phyloP scores from a whole-genome alignment of 2,888 invertebrate species.

The Clistopyga incitator region DNA sequence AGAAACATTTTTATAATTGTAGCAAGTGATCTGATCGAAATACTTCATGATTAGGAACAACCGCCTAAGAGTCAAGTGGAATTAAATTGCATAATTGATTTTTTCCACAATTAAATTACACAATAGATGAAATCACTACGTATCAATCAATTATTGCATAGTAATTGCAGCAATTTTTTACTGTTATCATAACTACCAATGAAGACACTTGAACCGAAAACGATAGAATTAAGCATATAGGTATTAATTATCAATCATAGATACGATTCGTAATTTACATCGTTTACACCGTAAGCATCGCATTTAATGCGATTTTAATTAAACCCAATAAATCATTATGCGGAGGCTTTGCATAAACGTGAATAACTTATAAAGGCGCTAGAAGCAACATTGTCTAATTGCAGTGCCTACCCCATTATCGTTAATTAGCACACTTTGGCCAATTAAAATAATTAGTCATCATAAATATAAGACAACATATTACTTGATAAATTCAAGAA shows the following conservation, averaged over 20 bases:
- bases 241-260: not conserved
- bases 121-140: too few species aligned
- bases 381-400: not conserved
- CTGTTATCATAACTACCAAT: too few species aligned
- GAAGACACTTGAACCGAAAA: too few species aligned
- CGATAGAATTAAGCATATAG: too few species aligned
- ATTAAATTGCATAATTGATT: too few species aligned
- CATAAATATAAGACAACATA: not conserved
- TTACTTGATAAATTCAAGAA: not conserved
- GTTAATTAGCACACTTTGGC: not conserved
- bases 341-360: not conserved
- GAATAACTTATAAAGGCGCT: not conserved
- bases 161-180: too few species aligned
- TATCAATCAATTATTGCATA: too few species aligned
- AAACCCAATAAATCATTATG: constrained; percentile 2
- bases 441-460: not conserved
- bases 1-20: too few species aligned
- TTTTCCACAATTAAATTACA: too few species aligned
- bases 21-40: too few species aligned
- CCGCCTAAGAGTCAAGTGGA: too few species aligned
- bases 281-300: not conserved
- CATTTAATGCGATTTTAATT: not conserved
- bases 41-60: too few species aligned
- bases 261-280: not conserved
- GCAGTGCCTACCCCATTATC: not conserved